These are phyloP conservation scores for Epizoanthus stellaris DNA, from an alignment of 92 coral and sea anemone species.

Conservation along the genomic window DNA sequence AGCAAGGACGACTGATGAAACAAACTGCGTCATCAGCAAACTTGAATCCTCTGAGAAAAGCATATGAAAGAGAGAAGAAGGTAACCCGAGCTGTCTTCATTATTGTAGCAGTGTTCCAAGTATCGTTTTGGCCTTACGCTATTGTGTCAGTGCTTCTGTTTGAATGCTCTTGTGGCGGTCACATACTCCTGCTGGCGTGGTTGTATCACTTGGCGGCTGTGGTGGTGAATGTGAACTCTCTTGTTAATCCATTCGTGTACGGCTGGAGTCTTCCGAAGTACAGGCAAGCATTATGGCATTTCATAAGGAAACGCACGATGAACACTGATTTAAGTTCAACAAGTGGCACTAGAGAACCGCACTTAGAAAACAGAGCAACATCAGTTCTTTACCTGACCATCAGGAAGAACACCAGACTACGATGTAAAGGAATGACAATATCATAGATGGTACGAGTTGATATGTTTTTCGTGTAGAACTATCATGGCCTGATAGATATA, in stretches of 20 bases:
- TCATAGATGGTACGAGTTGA: too few species aligned
- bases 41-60: background rate
- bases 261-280: conserved; percentile 40
- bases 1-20: conserved; percentile 10
- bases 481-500: too few species aligned
- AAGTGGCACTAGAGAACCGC: background rate
- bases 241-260: conserved; percentile 27
- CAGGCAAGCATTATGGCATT: conserved; percentile 13
- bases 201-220: conserved; percentile 13
- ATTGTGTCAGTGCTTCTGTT: conserved; percentile 14
- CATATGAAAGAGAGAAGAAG: conserved; percentile 26
- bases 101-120: conserved; percentile 20
- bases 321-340: background rate
- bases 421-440: too few species aligned
- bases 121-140: conserved; percentile 26
- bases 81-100: conserved; percentile 34
- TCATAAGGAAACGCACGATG: background rate
- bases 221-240: conserved; percentile 25
- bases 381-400: background rate
- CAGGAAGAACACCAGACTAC: background rate
- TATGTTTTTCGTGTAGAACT: too few species aligned
- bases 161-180: background rate
- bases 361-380: background rate
- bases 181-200: conserved; percentile 16
- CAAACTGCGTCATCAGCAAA: background rate